Evolutionary conservation across 2,113 vertebrate genomes (phyloP).

Genomic region (Delphinus delphis): DNA sequence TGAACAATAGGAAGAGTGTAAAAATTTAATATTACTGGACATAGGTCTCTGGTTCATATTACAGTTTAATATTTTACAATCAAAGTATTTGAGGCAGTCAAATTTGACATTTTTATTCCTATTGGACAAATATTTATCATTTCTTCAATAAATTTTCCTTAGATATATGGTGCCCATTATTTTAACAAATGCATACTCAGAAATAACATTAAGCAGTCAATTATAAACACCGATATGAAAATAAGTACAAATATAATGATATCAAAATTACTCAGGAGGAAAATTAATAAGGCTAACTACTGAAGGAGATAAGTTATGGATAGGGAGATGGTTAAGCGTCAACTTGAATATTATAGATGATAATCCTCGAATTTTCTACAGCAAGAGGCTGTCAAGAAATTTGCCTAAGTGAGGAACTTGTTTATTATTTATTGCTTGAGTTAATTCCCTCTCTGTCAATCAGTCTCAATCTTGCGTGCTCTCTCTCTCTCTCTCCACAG

Average conservation of each 20-base stretch:
- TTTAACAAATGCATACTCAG: constrained; percentile 22
- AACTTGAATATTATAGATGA: neutral
- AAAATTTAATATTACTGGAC: neutral
- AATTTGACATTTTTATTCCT: neutral
- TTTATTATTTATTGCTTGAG: neutral
- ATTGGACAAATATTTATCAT: neutral
- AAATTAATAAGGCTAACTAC: constrained; percentile 46
- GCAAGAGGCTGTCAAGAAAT: neutral
- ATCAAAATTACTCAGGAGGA: constrained; percentile 27
- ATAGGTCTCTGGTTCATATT: neutral
- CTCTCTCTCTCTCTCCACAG: neutral
- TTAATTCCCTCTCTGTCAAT: neutral
- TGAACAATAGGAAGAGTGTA: neutral
- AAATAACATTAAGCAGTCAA: neutral
- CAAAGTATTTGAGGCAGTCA: neutral
- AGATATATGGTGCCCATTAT: neutral
- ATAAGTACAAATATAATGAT: constrained; percentile 12
- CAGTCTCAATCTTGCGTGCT: neutral
- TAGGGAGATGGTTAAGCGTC: neutral
- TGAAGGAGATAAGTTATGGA: neutral
- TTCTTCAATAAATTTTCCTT: neutral
- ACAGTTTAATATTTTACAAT: neutral
- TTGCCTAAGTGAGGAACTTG: neutral
- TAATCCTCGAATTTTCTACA: neutral
- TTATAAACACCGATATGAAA: constrained; percentile 27